Conservation (phyloP, 2,888 invertebrate species). For the Lymantria dispar region DNA sequence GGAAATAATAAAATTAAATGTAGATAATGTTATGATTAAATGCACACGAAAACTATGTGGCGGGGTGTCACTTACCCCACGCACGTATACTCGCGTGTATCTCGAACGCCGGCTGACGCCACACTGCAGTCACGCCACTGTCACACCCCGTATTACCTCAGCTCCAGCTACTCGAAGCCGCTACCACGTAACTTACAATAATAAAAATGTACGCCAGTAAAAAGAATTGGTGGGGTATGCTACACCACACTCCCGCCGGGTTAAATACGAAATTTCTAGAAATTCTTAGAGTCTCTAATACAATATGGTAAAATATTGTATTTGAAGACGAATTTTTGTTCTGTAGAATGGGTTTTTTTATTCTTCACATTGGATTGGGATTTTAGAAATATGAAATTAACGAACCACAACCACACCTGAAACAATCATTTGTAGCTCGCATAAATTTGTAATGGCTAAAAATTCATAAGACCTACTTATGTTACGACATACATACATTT, state of each 20-base stretch:
- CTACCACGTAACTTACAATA: background rate
- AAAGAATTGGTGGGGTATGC: background rate
- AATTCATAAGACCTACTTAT: too few relatives aligned
- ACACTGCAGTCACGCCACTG: conserved; percentile 10
- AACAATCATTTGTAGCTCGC: too few relatives aligned
- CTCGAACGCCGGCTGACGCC: background rate
- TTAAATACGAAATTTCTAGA: too few relatives aligned
- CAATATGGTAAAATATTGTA: too few relatives aligned
- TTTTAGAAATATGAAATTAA: too few relatives aligned
- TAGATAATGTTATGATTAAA: background rate
- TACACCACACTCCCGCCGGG: background rate
- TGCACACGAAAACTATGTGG: conserved; percentile 8
- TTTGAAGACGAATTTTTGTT: too few relatives aligned
- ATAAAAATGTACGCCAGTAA: background rate
- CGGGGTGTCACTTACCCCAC: conserved; percentile 13
- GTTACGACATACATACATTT: too few relatives aligned
- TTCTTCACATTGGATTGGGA: too few relatives aligned
- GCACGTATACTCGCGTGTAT: conserved; percentile 3
- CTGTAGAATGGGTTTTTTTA: too few relatives aligned
- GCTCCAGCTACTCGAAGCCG: background rate
- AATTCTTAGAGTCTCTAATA: too few relatives aligned
- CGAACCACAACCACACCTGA: too few relatives aligned
- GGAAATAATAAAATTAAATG: background rate
- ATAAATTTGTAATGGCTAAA: too few relatives aligned
- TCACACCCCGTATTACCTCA: conserved; percentile 1